A percentile compares a stretch with the other conserved stretches of the same genome.
Conservation (phyloP, 2,797 vertebrate genomes). For the Chloroceryle inda region DNA sequence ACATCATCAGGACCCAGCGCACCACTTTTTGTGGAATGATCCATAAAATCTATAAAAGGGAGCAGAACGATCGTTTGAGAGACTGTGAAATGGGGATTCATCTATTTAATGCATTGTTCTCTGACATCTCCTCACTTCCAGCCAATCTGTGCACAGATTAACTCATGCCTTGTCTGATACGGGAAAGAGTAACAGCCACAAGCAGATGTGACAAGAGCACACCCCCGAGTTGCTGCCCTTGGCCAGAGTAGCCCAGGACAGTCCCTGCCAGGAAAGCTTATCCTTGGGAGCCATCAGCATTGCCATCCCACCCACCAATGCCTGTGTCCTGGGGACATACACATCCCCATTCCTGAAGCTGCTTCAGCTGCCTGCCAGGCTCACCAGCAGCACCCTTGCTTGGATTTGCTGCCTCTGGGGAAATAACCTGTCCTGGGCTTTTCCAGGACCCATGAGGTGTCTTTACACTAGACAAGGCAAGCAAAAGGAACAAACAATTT, state of each 20-base stretch:
- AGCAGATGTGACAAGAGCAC: not conserved
- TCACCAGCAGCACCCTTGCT: not conserved
- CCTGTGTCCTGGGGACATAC: too few relatives aligned
- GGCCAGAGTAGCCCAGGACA: not conserved
- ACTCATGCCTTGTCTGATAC: rapidly evolving
- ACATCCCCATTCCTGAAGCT: not conserved
- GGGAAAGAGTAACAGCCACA: not conserved
- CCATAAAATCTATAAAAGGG: constrained; percentile 87
- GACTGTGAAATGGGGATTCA: not conserved
- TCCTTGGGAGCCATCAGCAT: not conserved
- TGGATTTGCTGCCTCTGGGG: not conserved
- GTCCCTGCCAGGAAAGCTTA: not conserved
- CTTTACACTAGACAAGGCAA: not conserved
- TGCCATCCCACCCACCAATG: rapidly evolving
- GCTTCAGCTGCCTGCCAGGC: not conserved
- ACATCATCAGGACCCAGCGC: constrained; percentile 88
- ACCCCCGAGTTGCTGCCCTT: not conserved
- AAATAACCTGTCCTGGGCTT: not conserved
- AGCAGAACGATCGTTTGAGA: not conserved
- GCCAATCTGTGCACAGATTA: not conserved
- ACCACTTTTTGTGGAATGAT: constrained; percentile 88
- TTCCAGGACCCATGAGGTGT: not conserved
- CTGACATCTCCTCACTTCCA: not conserved
- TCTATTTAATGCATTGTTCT: not conserved
- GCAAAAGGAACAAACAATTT: not conserved